Evolutionary conservation across 2,888 invertebrate species (phyloP).

Genomic region (Dryocosmus kuriphilus): DNA sequence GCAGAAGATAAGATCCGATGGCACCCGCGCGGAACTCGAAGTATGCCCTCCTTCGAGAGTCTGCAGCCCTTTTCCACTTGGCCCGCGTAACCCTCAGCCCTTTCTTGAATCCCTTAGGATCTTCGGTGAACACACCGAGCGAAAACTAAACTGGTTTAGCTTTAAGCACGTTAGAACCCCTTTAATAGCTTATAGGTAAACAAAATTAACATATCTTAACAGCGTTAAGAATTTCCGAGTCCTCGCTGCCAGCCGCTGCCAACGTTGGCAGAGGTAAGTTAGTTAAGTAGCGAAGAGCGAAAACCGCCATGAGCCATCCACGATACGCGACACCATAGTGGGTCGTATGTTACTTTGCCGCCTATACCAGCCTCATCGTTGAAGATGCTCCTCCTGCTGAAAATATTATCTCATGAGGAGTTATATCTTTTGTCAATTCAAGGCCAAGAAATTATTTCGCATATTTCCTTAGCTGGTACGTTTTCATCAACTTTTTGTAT

Average conservation of each 20-base stretch:
- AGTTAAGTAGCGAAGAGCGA: slow-evolving; percentile 75
- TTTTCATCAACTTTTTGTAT: slow-evolving; percentile 45
- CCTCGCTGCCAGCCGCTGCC: slow-evolving; percentile 59
- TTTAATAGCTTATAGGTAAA: slow-evolving; percentile 78
- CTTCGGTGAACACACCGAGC: slow-evolving; percentile 71
- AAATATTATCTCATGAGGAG: slow-evolving; percentile 25
- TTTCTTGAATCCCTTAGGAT: slow-evolving; percentile 67
- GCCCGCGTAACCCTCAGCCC: slow-evolving; percentile 17
- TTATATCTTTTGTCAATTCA: slow-evolving; percentile 25
- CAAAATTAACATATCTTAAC: slow-evolving; percentile 78
- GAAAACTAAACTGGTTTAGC: slow-evolving; percentile 78
- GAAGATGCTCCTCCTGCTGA: slow-evolving; percentile 18
- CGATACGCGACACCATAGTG: slow-evolving; percentile 69
- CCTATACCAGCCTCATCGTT: slow-evolving; percentile 29
- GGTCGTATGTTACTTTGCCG: slow-evolving; percentile 29
- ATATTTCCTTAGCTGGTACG: slow-evolving; percentile 27
- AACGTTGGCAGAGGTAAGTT: slow-evolving; percentile 71
- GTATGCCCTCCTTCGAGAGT: slow-evolving; percentile 32
- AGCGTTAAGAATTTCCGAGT: slow-evolving; percentile 76
- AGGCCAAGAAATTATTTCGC: background rate
- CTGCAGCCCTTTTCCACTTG: slow-evolving; percentile 12
- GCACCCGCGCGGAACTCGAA: slow-evolving; percentile 45
- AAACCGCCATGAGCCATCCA: slow-evolving; percentile 73
- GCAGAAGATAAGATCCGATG: slow-evolving; percentile 51
- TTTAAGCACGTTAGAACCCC: slow-evolving; percentile 77